Base-by-base conservation (phyloP, 1,140 invertebrate genomes). In the Psix sp. region DNA sequence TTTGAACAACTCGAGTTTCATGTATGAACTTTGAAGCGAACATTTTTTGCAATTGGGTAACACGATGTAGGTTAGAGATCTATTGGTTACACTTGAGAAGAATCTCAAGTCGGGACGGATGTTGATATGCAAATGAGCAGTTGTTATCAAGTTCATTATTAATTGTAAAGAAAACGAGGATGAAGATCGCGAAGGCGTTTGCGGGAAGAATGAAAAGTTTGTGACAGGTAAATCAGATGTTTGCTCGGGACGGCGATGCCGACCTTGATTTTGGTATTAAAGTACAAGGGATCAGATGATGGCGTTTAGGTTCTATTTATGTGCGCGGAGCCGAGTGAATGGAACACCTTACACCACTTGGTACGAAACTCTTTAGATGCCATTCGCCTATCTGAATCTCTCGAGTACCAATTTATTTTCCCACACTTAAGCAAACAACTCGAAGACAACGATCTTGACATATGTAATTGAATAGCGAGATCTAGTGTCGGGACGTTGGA, bases 391-490 rank as follows among this genome's bases (percentile, higher is more conserved):
- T 70, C 66, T 70, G 35, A 54, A 62, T 70, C 56, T 62, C 56
- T 70, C 48, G 36, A 70, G 66, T 56, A 56, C 56, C 66, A 62
- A 70, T 70, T 42, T 54, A 70, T 70, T 60, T 70, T 70, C 66
- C 66, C 56, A 70, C 54, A 70, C 54, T 70, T 60, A 59, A 31
- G 46, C 65, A 51, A 59, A 59, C 54, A 57, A 36, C 43, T 59
- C 46, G 38, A 68, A 68, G 63, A 45, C 52, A 68, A 68, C 63
- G 52, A 45, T 68, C 52, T 59, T 26, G 52, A 68, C 52, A 20
- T 49, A 13, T 67, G 51, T 57, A 57, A 67, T 57, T 67, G 51
- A 67, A 67, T 67, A 67, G 43, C 36, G 11, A 57, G 43, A 68
- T 57, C 40, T 39, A 48, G 39, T 29, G 49, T 49, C 17, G 40